Evolutionary conservation across 2,888 invertebrate genomes (phyloP).

Genomic region (Hyppa rectilinea): DNA sequence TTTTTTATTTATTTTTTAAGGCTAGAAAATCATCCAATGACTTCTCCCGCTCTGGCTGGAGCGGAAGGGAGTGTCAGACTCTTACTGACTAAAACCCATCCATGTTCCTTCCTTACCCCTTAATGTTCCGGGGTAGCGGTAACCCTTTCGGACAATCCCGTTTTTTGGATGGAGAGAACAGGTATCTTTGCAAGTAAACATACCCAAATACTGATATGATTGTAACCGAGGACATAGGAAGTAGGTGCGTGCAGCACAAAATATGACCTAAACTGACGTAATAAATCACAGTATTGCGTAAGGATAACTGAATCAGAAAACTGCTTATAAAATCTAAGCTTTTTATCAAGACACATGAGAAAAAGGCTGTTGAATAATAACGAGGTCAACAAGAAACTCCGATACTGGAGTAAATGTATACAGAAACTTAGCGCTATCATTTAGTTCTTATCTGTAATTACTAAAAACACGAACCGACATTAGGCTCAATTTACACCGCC

Average conservation of each 20-base stretch:
- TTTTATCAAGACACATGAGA: conserved; percentile 52
- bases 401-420: conserved; percentile 40
- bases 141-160: no score
- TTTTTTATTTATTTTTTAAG: no score
- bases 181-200: neutral
- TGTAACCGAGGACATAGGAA: conserved; percentile 15
- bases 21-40: no score
- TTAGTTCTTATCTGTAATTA: conserved; percentile 42
- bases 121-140: no score
- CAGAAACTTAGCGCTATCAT: conserved; percentile 20
- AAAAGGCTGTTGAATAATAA: conserved; percentile 54
- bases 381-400: conserved; percentile 56
- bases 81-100: no score
- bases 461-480: conserved; percentile 10
- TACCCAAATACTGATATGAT: neutral
- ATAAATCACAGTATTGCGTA: conserved; percentile 35
- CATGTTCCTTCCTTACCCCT: no score
- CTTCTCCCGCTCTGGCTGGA: no score
- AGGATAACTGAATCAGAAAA: conserved; percentile 24
- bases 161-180: neutral
- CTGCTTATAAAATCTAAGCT: conserved; percentile 29
- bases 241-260: neutral
- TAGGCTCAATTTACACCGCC: no score
- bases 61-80: no score
- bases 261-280: conserved; percentile 44